Evolutionary conservation across 2,888 invertebrate species (phyloP), one percentile per base, ranked within the genome.

Genomic region (Yponomeuta malinellus): DNA sequence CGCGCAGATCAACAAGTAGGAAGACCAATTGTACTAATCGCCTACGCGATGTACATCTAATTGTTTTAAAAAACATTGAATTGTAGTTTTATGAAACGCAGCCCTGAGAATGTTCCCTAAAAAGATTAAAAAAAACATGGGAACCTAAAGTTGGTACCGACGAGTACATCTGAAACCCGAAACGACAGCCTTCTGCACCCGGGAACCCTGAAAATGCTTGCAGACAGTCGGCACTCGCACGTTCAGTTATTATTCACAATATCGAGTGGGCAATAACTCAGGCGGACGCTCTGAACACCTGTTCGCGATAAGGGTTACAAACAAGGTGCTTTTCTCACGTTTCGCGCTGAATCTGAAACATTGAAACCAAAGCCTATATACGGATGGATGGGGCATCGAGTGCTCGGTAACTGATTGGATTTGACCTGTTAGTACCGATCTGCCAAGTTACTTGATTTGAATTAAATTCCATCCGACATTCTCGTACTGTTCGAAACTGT

Each of bases 241-340:
- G 52, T 59, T 59, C 52, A 15, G 52, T 59, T 59, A 59, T 59
- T 59, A 59, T 59, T 59, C 52, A 59, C 52, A 59, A 59, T 59
- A 59, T 59, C 52, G 52, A 59, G 52, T 59, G 52, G 52, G 52
- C 52, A 59, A 59, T 59, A 59, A 59, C 52, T 59, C 52, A 59
- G 52, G 52, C 15, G 52, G 15, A 15, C 12, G 52, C 12, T 15
- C 15, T 12, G 52, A 59, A 59, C 52, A 59, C 52, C 52, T 59
- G 52, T 59, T 59, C 52, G 52, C 15, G 52, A 15, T 59, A 15
- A 59, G 15, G 52, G 52, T 59, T 59, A 15, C 52, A 59, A 59
- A 59, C 52, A 59, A 59, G 52, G 52, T 59, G 52, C 15, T 59
- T 59, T 59, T 59, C 12, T 59, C 52, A 59, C 52, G 15, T 59